phyloP scores from a whole-genome alignment of 2,888 invertebrate species.

The Cheilosia soror region DNA sequence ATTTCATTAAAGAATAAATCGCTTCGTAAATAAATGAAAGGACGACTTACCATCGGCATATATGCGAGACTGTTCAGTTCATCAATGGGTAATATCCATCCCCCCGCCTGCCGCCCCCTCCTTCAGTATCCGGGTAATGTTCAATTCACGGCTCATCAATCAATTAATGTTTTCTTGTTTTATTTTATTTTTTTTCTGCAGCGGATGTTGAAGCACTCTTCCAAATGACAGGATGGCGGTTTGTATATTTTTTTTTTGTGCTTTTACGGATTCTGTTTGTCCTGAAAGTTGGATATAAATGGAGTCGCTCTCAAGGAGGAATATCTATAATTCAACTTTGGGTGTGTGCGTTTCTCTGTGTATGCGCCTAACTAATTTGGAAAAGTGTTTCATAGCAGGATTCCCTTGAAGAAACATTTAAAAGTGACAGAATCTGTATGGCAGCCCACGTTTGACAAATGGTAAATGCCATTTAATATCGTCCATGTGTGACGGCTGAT shows the following conservation, averaged over 20 bases:
- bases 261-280: background rate
- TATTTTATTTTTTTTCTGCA: background rate
- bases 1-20: slow-evolving; percentile 58
- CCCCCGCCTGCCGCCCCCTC: background rate
- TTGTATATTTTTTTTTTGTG: slow-evolving; percentile 5
- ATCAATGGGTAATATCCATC: slow-evolving; percentile 34
- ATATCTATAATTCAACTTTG: background rate
- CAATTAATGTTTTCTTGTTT: slow-evolving; percentile 41
- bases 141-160: slow-evolving; percentile 54
- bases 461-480: slow-evolving; percentile 25
- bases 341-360: background rate
- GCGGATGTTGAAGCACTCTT: slow-evolving; percentile 14
- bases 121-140: slow-evolving; percentile 25
- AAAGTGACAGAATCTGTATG: background rate
- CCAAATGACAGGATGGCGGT: slow-evolving; percentile 15
- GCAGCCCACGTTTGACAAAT: slow-evolving; percentile 31
- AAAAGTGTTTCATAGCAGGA: slow-evolving; percentile 28
- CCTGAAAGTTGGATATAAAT: background rate
- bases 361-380: slow-evolving; percentile 28
- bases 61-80: slow-evolving; percentile 28
- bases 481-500: slow-evolving; percentile 42
- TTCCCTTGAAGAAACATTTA: slow-evolving; percentile 14
- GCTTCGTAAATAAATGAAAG: slow-evolving; percentile 39
- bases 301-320: slow-evolving; percentile 3
- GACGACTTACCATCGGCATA: slow-evolving; percentile 1